Evolutionary conservation across 2,888 invertebrate genomes (phyloP), one percentile per base, ranked within the genome.

Genomic region (Megastigmus dorsalis): DNA sequence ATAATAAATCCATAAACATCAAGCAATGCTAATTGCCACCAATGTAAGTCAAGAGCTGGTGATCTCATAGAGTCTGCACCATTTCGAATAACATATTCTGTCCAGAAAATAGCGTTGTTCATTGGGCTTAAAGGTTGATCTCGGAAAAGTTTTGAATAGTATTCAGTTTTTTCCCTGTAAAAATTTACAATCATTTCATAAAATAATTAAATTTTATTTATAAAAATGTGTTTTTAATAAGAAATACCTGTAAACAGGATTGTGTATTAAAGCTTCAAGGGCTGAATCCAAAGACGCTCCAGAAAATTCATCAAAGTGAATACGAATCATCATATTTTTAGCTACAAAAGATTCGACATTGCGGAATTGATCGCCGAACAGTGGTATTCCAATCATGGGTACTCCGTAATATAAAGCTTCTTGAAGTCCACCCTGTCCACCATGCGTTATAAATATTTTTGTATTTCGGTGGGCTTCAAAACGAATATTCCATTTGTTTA

Each of bases 311-410:
- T 78, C 1, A 6, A 79, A 5, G 20, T 83, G 72, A 62, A 86
- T 48, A 74, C 68, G 75, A 2, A 86, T 13, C 0, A 84, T 83
- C 1, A 84, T 80, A 2, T 84, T 82, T 50, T 74, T 81, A 0
- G 30, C 60, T 0, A 80, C 82, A 23, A 79, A 83, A 2, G 33
- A 65, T 33, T 82, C 76, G 26, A 85, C 77, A 38, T 86, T 86
- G 15, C 72, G 65, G 62, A 82, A 84, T 71, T 87, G 86, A 80
- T 87, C 86, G 10, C 80, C 84, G 60, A 86, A 87, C 6, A 86
- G 73, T 9, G 86, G 86, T 28, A 87, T 79, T 18, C 85, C 85
- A 57, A 87, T 82, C 80, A 86, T 80, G 0, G 86, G 87, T 3
- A 87, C 83, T 0, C 82, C 86, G 23, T 74, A 84, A 65, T 83